Evolutionary conservation across 2,888 invertebrate genomes (phyloP).

Genomic region (Homarus gammarus): DNA sequence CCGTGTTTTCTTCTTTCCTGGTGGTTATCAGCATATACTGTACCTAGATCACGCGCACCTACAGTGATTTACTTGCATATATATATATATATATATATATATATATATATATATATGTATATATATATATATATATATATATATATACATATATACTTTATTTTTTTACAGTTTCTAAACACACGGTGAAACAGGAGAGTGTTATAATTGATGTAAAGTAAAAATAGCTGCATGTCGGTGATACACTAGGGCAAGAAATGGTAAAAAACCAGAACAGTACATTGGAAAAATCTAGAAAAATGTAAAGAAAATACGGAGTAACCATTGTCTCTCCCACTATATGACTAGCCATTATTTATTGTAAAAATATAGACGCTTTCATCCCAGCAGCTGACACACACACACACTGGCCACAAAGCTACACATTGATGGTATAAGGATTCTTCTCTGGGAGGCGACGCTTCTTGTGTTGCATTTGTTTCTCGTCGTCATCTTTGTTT

Average conservation of each 20-base stretch:
- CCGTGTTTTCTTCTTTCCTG: too few species aligned
- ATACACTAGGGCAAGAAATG: neutral
- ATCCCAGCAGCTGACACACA: neutral
- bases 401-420: constrained; percentile 7
- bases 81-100: too few species aligned
- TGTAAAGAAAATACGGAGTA: neutral
- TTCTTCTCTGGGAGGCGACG: constrained; percentile 33
- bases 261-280: neutral
- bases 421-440: constrained; percentile 66
- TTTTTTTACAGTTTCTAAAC: neutral
- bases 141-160: constrained; percentile 9
- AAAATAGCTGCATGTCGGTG: neutral
- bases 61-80: too few species aligned
- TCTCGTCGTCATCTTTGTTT: constrained; percentile 13
- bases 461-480: constrained; percentile 22
- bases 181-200: neutral
- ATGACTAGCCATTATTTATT: neutral
- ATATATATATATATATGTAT: neutral
- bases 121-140: constrained; percentile 39
- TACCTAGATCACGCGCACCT: too few species aligned
- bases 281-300: neutral
- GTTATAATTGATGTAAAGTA: neutral
- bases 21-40: too few species aligned
- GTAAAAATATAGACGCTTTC: neutral
- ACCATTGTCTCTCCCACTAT: neutral